A percentile compares a stretch with the other conserved stretches of the same genome.
Conservation (phyloP, 2,888 invertebrate species). For the Meandrusa payeni region DNA sequence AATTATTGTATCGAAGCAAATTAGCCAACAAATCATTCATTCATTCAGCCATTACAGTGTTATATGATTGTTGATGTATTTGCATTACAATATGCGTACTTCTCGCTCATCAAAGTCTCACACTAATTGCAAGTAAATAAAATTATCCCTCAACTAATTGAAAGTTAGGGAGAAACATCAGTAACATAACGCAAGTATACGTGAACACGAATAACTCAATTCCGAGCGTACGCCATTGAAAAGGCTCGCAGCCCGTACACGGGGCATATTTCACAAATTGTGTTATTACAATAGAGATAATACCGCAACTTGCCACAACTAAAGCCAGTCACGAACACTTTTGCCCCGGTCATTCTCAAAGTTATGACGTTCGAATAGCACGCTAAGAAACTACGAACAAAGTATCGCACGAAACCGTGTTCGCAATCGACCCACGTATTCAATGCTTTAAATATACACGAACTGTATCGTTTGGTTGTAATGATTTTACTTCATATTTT, state of each 20-base stretch:
- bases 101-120: too few species aligned
- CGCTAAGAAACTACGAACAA: slow-evolving; percentile 22
- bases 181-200: not conserved
- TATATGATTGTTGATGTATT: too few species aligned
- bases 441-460: slow-evolving; percentile 21
- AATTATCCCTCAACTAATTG: not conserved
- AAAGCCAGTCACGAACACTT: slow-evolving; percentile 24
- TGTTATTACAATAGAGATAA: slow-evolving; percentile 23
- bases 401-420: slow-evolving; percentile 15
- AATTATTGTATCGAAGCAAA: too few species aligned
- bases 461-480: slow-evolving; percentile 7
- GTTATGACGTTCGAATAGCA: slow-evolving; percentile 17
- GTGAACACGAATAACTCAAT: not conserved
- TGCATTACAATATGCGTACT: too few species aligned
- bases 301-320: slow-evolving; percentile 16
- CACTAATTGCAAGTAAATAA: too few species aligned
- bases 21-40: too few species aligned
- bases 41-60: too few species aligned
- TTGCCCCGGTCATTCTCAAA: slow-evolving; percentile 13
- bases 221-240: slow-evolving; percentile 3
- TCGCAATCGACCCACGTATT: slow-evolving; percentile 17
- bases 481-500: slow-evolving; percentile 10
- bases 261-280: slow-evolving; percentile 19
- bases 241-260: slow-evolving; percentile 1
- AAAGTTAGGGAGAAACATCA: too few species aligned